A percentile compares a stretch with the other conserved stretches of the same genome.
These are phyloP conservation scores for Silurus meridionalis DNA, from an alignment of 2,113 vertebrate species.

Conservation along the genomic window DNA sequence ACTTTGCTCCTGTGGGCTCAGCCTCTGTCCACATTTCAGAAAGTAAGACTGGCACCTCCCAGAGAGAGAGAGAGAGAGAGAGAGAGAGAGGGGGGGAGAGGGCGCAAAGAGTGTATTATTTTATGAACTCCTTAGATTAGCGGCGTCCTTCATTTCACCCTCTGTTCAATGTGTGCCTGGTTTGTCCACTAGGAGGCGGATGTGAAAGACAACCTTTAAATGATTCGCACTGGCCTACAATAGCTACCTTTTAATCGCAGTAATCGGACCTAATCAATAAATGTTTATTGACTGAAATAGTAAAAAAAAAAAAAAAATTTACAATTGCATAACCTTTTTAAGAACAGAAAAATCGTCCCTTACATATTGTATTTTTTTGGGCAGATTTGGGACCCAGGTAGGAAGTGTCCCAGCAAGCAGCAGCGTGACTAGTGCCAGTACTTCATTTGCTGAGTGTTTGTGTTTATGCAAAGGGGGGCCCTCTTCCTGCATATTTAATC, in stretches of 20 bases:
- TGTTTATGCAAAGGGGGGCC: conserved; percentile 96
- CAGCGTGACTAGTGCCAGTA: conserved; percentile 81
- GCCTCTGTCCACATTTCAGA: conserved; percentile 52
- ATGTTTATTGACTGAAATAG: background rate
- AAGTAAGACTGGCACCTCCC: conserved; percentile 59
- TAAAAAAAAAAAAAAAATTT: background rate
- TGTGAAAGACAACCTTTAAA: conserved; percentile 16
- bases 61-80: background rate
- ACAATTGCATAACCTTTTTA: no score
- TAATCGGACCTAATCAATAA: background rate
- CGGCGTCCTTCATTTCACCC: conserved; percentile 16
- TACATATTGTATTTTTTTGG: background rate
- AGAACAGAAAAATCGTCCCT: background rate
- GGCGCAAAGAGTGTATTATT: background rate
- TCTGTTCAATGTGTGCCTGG: conserved; percentile 2
- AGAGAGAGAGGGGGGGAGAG: background rate
- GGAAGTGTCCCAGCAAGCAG: conserved; percentile 78
- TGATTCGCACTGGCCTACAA: background rate
- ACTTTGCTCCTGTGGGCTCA: conserved; percentile 60
- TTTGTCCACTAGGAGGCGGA: conserved; percentile 44
- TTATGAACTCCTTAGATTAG: background rate
- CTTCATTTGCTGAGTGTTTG: conserved; percentile 97
- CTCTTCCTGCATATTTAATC: conserved; percentile 97
- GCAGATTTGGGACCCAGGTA: conserved; percentile 54
- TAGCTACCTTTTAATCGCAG: background rate